These are phyloP conservation scores for Connochaetes taurinus DNA, from an alignment of 2,113 vertebrate species.

Conservation along the genomic window DNA sequence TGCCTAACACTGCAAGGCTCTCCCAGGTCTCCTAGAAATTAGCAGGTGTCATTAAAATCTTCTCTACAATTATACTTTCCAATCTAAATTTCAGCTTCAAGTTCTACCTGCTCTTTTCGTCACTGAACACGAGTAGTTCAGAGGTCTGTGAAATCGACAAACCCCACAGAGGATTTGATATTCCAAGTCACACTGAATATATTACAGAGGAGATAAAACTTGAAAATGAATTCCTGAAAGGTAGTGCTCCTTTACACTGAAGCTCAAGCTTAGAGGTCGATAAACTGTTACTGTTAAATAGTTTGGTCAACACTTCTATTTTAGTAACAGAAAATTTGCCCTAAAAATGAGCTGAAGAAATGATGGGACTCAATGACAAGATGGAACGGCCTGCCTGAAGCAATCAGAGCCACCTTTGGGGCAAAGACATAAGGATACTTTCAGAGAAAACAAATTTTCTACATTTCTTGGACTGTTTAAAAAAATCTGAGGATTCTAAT, in stretches of 20 bases:
- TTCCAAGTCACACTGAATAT: conserved; percentile 27
- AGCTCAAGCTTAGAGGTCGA: background rate
- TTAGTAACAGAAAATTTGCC: background rate
- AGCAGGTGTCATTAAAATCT: conserved; percentile 19
- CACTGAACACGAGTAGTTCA: conserved; percentile 12
- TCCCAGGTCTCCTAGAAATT: conserved; percentile 39
- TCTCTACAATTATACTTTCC: conserved; percentile 45
- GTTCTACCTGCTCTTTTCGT: conserved; percentile 1
- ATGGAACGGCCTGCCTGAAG: background rate
- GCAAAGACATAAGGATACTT: background rate
- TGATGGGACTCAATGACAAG: background rate
- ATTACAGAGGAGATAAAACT: background rate
- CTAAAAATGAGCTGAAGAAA: background rate
- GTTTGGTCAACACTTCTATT: conserved; percentile 8
- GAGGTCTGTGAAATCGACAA: background rate
- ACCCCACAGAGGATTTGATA: background rate
- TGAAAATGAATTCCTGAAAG: conserved; percentile 38
- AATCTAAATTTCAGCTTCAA: conserved; percentile 42
- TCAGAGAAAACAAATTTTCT: background rate
- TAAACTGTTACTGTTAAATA: conserved; percentile 5
- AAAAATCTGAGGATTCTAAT: background rate
- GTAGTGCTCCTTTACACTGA: conserved; percentile 6
- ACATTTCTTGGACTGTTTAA: background rate
- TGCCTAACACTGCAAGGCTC: background rate
- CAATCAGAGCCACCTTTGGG: background rate